Conservation (phyloP, 2,888 invertebrate genomes). For the Xiphydria camelus region DNA sequence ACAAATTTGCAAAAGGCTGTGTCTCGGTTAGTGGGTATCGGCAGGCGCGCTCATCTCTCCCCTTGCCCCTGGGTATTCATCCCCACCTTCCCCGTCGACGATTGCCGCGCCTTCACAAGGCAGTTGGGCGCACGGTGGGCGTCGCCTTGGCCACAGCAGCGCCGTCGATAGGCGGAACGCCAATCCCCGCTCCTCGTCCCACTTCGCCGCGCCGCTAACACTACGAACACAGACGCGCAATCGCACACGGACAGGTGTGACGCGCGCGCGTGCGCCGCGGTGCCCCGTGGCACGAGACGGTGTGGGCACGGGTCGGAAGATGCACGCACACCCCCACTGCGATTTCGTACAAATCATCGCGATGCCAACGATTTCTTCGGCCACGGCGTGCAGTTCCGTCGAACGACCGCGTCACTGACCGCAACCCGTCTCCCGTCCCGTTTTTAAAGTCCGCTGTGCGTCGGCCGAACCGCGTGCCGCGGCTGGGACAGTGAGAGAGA, state of each 20-base stretch:
- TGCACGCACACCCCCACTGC: slow-evolving; percentile 27
- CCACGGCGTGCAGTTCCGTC: slow-evolving; percentile 25
- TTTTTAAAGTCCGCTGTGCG: too few species aligned
- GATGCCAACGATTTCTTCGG: slow-evolving; percentile 35
- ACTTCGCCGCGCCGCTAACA: too few species aligned
- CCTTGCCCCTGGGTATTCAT: too few species aligned
- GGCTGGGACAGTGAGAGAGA: too few species aligned
- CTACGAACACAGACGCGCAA: too few species aligned
- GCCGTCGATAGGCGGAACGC: slow-evolving; percentile 40
- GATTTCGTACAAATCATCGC: slow-evolving; percentile 29
- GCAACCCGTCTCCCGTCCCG: slow-evolving; percentile 21
- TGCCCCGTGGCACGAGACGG: slow-evolving; percentile 1
- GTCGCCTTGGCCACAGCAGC: too few species aligned
- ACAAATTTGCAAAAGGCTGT: too few species aligned
- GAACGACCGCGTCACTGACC: slow-evolving; percentile 25
- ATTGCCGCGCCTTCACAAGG: neutral
- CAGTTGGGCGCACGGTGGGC: neutral
- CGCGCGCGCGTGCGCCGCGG: too few species aligned
- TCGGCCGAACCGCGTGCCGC: too few species aligned
- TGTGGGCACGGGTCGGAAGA: slow-evolving; percentile 9
- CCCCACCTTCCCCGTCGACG: too few species aligned
- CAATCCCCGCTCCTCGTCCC: slow-evolving; percentile 30
- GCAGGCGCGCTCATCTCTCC: neutral
- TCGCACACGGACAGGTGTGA: too few species aligned
- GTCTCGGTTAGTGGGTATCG: slow-evolving; percentile 36